Evolutionary conservation across 1,140 invertebrate genomes (phyloP), one percentile per base, ranked within the genome.

Genomic region (Tribolium madens): DNA sequence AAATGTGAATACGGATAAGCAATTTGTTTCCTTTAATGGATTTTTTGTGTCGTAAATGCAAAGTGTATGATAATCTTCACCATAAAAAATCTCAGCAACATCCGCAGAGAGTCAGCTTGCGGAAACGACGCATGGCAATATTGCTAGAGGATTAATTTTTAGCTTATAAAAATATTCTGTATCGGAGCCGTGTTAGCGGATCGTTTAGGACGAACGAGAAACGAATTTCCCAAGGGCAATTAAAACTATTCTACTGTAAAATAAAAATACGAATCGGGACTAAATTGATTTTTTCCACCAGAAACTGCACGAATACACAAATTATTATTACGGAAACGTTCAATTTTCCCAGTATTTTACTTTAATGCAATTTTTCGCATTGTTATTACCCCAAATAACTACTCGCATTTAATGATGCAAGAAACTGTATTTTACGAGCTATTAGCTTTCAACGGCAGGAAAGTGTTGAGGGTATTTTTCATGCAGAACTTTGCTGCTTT

Each of bases 21-120:
- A 77, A 73, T 73, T 77, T 77, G 76, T 77, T 73, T 77, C 33
- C 70, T 73, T 73, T 77, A 77, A 77, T 77, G 76, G 76, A 77
- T 77, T 77, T 77, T 76, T 77, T 77, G 42, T 73, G 76, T 77
- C 69, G 76, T 47, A 77, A 73, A 77, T 77, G 76, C 72, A 77
- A 77, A 77, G 69, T 77, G 53, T 77, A 73, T 77, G 76, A 53
- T 77, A 77, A 76, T 77, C 70, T 53, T 31, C 57, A 47, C 70
- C 42, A 73, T 50, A 77, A 48, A 73, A 77, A 76, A 77, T 68
- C 48, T 73, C 71, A 64, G 57, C 64, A 46, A 64, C 31, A 42
- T 60, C 18, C 48, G 68, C 60, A 60, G 12, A 60, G 42, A 36
- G 48, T 75, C 50, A 53, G 50, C 50, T 75, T 74, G 50, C 36